Evolutionary conservation across 2,797 vertebrate species (phyloP).

Genomic region (Lycodopsis pacificus): DNA sequence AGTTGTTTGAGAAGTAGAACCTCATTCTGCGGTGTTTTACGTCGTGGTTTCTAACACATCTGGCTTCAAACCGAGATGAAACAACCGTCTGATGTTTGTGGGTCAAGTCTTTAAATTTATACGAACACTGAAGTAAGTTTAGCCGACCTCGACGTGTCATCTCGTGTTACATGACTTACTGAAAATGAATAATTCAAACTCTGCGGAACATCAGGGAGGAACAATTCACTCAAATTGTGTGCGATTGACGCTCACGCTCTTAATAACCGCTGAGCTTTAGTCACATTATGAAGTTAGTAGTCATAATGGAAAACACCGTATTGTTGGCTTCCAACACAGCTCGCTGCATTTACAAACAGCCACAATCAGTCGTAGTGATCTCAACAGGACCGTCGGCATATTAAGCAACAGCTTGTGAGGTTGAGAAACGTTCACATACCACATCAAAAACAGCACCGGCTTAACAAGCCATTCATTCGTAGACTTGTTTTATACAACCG

Average conservation of each 20-base stretch:
- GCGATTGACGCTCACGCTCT: too few species aligned
- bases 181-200: not conserved
- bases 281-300: too few species aligned
- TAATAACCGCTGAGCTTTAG: too few species aligned
- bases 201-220: not conserved
- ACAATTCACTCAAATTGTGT: not conserved
- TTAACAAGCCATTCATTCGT: not conserved
- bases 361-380: not conserved
- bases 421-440: constrained; percentile 11
- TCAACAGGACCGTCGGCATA: not conserved
- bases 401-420: constrained; percentile 5
- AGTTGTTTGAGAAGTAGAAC: not conserved
- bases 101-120: not conserved
- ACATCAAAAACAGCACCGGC: not conserved
- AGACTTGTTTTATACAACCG: too few species aligned
- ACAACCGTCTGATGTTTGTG: not conserved
- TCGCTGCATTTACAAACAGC: too few species aligned
- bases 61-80: constrained; percentile 21
- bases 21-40: not conserved
- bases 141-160: not conserved
- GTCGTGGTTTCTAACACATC: constrained; percentile 15
- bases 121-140: not conserved
- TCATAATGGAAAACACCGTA: too few species aligned
- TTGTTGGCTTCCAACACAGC: not conserved
- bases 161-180: not conserved